Evolutionary conservation across 2,797 vertebrate species (phyloP), one percentile per base, ranked within the genome.

Genomic region (Poecilia picta): DNA sequence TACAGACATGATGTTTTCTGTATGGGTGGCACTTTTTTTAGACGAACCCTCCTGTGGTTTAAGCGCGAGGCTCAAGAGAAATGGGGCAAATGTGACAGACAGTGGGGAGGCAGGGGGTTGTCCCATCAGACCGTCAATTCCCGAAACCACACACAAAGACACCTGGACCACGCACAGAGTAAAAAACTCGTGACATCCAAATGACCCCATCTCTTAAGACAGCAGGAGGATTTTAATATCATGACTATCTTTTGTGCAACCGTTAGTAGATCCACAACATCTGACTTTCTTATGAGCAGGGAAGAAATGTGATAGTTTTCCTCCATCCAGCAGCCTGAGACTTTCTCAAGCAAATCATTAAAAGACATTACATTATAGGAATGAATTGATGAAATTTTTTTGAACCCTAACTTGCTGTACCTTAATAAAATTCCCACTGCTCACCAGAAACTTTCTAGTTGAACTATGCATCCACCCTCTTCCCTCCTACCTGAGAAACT

Each of bases 361-460:
- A 23, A 16, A 28, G 5, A 62, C 15, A 0, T 62, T 18, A 33
- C 13, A 5, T 7, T 31, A 33, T 18, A 8, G 28, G 59, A 31
- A 33, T 16, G 36, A 20, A 0, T 41, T 41, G 8, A 41, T 4
- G 18, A 66, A 23, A 68, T 1, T 2, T 5, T 20, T 62, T 39
- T 5, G 33, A 23, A 20, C 62, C 33, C 1, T 18, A 11, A 23
- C 33, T 20, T 31, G 55, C 28, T 16, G 11, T 62, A 62, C 31
- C 31, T 11, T 39, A 23, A 41, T 39, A 41, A 39, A 23, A 43
- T 43, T 13, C 39, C 39, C 36, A 8, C 68, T 78, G 55, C 43
- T 28, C 39, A 73, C 45, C 25, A 66, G 25, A 72, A 23, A 45
- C 39, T 33, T 39, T 76, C 36, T 28, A 64, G 75, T 59, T 78